Percentiles rank a stretch among this genome's conserved stretches.
Conservation (phyloP, 2,797 vertebrate species). For the Scolopax rusticola region DNA sequence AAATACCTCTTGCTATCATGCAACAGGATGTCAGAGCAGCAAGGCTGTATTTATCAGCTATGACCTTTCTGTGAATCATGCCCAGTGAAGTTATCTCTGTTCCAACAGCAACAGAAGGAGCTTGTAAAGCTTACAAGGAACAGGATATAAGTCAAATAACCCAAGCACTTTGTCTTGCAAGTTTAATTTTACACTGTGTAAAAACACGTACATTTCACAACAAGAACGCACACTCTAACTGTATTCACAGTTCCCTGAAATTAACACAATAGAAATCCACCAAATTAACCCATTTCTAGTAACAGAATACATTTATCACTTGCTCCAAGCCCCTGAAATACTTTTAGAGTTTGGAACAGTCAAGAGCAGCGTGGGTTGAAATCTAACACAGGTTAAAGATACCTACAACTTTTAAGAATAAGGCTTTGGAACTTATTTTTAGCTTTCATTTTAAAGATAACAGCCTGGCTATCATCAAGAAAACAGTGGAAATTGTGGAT, state of each 20-base stretch:
- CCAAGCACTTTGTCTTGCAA: not conserved
- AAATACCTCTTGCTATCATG: not conserved
- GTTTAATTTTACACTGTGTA: not conserved
- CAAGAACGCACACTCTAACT: not conserved
- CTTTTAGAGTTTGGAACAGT: not conserved
- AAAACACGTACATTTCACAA: not conserved
- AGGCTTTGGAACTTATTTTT: not conserved
- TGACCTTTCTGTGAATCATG: conserved; percentile 6
- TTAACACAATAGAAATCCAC: not conserved
- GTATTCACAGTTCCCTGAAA: not conserved
- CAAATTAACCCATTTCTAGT: not conserved
- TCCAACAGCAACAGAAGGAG: not conserved
- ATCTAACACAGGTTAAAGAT: not conserved
- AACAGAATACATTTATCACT: not conserved
- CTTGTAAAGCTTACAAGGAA: not conserved
- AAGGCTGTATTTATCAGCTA: conserved; percentile 41
- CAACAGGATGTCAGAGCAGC: conserved; percentile 38
- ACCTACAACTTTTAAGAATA: not conserved
- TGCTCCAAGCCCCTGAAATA: not conserved
- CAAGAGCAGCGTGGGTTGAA: not conserved
- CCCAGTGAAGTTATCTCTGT: not conserved
- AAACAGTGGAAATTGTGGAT: not conserved
- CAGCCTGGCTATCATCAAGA: not conserved
- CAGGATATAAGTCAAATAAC: not conserved
- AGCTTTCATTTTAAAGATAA: not conserved